These are phyloP conservation scores for Heliconius himera DNA, from an alignment of 1,140 invertebrate species.

Conservation along the genomic window DNA sequence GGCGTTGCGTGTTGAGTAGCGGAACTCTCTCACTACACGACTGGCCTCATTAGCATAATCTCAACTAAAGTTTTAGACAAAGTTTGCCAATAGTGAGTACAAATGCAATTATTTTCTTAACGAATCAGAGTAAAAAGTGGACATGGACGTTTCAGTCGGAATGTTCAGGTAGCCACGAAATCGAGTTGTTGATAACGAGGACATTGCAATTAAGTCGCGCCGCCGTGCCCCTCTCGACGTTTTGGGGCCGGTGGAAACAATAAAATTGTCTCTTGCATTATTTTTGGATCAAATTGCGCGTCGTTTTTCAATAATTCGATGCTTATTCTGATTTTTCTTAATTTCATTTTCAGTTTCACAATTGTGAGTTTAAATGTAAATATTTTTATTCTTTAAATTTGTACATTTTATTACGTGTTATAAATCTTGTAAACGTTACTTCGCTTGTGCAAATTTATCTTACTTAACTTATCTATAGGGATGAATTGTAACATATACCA, in stretches of 20 bases:
- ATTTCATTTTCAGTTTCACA: conserved; percentile 2
- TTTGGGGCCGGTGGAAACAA: conserved; percentile 45
- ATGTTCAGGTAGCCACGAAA: conserved; percentile 44
- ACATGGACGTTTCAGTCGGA: conserved; percentile 38
- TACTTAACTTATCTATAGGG: background rate
- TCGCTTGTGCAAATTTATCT: background rate
- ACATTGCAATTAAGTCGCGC: conserved; percentile 54
- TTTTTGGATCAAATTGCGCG: conserved; percentile 39
- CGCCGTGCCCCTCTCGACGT: conserved; percentile 45
- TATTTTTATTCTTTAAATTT: background rate
- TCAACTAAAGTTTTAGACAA: conserved; percentile 1
- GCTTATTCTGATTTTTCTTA: conserved; percentile 35
- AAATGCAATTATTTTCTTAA: conserved; percentile 34
- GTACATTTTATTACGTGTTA: conserved; percentile 11
- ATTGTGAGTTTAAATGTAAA: background rate
- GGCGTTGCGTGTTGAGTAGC: no score
- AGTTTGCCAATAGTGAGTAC: conserved; percentile 14
- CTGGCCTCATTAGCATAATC: background rate
- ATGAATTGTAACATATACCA: background rate
- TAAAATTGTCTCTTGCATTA: conserved; percentile 48
- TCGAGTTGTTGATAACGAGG: conserved; percentile 50
- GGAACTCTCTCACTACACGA: no score
- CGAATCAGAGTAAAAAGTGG: conserved; percentile 29
- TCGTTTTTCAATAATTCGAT: conserved; percentile 47
- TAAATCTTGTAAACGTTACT: background rate